Base-by-base conservation (phyloP, 2,888 invertebrate species). In the Aphidius colemani region DNA sequence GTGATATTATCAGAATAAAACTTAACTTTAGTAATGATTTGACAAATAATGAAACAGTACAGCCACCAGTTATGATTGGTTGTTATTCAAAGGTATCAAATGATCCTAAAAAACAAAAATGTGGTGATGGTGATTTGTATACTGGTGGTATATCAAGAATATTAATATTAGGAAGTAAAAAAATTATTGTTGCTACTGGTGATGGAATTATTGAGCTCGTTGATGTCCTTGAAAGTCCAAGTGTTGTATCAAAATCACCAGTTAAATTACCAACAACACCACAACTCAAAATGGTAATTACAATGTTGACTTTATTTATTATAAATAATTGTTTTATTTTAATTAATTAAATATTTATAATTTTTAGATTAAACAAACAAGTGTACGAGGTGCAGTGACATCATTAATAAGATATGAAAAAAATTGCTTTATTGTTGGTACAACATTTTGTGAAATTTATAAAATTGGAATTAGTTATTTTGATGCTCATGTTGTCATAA, bases 121-220 rank as follows among this genome's bases (percentile, higher is more conserved):
- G 83, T 2, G 88, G 87, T 0, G 85, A 86, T 45, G 87, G 88
- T 0, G 79, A 85, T 55, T 84, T 89, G 67, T 90, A 89, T 69
- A 85, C 73, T 7, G 74, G 80, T 84, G 90, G 91, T 18, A 88
- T 93, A 1, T 87, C 89, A 62, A 85, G 88, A 0, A 84, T 92
- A 10, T 75, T 88, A 13, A 84, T 90, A 60, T 79, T 91, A 75
- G 84, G 84, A 0, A 85, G 86, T 58, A 88, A 88, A 0, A 85
- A 86, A 66, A 74, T 93, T 30, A 81, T 95, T 3, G 88, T 96
- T 64, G 96, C 96, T 0, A 89, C 91, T 5, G 96, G 96, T 0
- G 91, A 94, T 81, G 96, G 96, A 0, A 89, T 88, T 0, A 82
- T 96, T 0, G 93, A 94, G 69, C 70, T 92, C 30, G 87, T 92